Percentiles rank a stretch among this genome's conserved stretches.
Conservation (phyloP, 2,113 vertebrate genomes). For the Cololabis saira region DNA sequence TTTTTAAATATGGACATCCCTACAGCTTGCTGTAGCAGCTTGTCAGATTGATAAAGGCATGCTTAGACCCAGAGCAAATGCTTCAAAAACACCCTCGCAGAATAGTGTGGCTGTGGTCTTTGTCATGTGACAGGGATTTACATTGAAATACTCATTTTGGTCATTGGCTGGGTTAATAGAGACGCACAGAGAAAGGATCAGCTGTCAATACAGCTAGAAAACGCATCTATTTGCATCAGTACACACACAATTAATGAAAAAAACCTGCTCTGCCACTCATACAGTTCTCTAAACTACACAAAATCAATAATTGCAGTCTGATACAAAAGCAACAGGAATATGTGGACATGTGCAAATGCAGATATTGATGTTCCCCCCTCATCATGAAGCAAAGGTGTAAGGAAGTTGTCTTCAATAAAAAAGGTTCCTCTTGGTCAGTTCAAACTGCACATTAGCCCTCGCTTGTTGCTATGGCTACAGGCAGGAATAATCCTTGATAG, state of each 20-base stretch:
- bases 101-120: background rate
- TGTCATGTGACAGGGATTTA: too few species aligned
- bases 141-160: background rate
- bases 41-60: too few species aligned
- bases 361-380: conserved; percentile 21
- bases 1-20: too few species aligned
- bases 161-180: background rate
- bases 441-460: conserved; percentile 49
- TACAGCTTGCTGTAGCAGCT: too few species aligned
- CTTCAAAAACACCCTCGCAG: background rate
- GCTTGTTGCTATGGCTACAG: conserved; percentile 80
- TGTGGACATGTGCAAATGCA: background rate
- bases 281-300: background rate
- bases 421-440: conserved; percentile 44
- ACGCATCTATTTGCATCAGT: background rate
- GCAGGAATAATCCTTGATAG: conserved; percentile 51
- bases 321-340: background rate
- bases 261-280: background rate
- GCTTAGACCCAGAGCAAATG: too few species aligned
- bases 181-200: background rate
- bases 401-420: conserved; percentile 47
- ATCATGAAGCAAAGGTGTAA: conserved; percentile 31
- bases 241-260: background rate
- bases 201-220: background rate
- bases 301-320: background rate